Base-by-base conservation (phyloP, 1,140 invertebrate genomes). In the Himalopsyche phryganea region DNA sequence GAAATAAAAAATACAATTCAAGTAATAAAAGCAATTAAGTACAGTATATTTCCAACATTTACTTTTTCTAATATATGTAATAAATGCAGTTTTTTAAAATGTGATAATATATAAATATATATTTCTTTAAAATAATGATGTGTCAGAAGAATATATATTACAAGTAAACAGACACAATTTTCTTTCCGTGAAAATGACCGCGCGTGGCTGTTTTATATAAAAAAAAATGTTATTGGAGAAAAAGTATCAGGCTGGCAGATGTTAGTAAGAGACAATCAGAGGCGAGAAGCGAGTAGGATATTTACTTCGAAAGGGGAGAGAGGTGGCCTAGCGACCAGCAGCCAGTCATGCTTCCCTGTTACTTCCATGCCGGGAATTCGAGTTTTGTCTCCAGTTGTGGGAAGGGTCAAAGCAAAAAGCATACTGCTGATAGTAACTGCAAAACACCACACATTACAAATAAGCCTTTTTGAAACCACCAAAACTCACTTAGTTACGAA, bases 351-450 rank as follows among this genome's bases (percentile, higher is more conserved):
- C 65, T 5, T 54, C 46, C 11, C 36, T 57, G 19, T 45, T 35
- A 20, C 44, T 1, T 56, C 23, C 63, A 19, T 66, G 69, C 45
- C 20, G 54, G 40, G 35, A 14, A 28, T 28, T 28, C 23, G 23
- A 28, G 23, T 28, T 28, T 49, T 51, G 56, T 33, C 56, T 51
- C 61, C 61, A 63, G 44, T 48, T 51, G 41, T 52, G 56, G 92
- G 73, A 83, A 91, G 17, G 86, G 45, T 58, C 57, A 60, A 60
- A 63, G 61, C 61, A 63, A 60, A 63, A 63, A 49, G 61, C 61
- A 56, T 63, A 60, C 56, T 63, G 61, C 41, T 63, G 61, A 53
- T 63, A 63, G 50, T 63, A 63, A 50, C 61, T 63, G 61, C 49
- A 58, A 63, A 60, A 63, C 44, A 60, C 48, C 57, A 59, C 47